These are phyloP conservation scores for Schizopygopsis pylzovi DNA, from an alignment of 2,797 vertebrate genomes.

Conservation along the genomic window DNA sequence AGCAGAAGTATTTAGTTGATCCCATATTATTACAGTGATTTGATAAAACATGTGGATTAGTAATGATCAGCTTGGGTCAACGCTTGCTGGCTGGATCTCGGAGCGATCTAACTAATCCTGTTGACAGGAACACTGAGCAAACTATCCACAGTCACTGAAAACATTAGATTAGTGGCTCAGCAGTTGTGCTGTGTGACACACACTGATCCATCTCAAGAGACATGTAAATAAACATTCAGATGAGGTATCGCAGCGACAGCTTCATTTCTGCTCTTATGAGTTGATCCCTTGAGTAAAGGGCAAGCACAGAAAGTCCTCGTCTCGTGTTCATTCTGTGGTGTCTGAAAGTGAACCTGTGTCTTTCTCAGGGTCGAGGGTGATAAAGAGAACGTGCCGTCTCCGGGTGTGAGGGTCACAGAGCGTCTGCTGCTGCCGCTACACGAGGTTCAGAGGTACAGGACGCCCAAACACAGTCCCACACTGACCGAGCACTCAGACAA, in stretches of 20 bases:
- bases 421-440: conserved; percentile 67
- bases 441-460: conserved; percentile 81
- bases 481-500: conserved; percentile 81
- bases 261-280: conserved; percentile 27
- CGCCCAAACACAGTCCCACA: conserved; percentile 82
- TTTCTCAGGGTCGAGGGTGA: conserved; percentile 79
- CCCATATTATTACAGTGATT: neutral
- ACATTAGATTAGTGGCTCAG: conserved; percentile 67
- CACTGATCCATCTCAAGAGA: conserved; percentile 38
- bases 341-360: conserved; percentile 60
- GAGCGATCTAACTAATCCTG: conserved; percentile 67
- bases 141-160: conserved; percentile 62
- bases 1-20: neutral
- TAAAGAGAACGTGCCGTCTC: conserved; percentile 92
- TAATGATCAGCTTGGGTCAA: neutral
- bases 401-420: conserved; percentile 67
- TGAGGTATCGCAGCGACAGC: conserved; percentile 50
- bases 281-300: conserved; percentile 8
- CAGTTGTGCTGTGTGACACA: conserved; percentile 61
- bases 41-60: neutral
- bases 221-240: neutral
- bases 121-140: conserved; percentile 66
- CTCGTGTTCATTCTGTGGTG: neutral
- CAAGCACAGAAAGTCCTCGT: conserved; percentile 50
- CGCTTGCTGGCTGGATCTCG: neutral